Conservation (phyloP, 2,888 invertebrate species). For the Thecophora atra region DNA sequence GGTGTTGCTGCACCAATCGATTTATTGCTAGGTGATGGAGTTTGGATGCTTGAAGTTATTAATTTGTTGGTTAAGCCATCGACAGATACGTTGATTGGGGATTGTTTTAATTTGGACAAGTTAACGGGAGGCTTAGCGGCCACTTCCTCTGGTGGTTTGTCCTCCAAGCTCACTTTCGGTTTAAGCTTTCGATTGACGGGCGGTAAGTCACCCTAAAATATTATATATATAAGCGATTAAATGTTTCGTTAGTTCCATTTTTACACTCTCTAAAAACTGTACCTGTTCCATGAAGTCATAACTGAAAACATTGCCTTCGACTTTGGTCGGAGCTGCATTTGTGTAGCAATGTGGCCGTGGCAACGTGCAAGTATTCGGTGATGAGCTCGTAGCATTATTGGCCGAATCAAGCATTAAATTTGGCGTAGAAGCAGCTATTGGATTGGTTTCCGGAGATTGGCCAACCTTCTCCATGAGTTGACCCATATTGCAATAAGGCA, state of each 20-base stretch:
- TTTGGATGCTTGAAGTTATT: constrained; percentile 48
- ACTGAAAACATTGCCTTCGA: constrained; percentile 68
- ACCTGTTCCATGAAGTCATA: constrained; percentile 67
- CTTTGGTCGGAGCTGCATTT: constrained; percentile 68
- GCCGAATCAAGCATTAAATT: constrained; percentile 57
- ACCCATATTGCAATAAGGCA: constrained; percentile 64
- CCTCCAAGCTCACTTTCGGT: constrained; percentile 68
- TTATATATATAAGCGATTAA: background rate
- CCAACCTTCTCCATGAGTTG: constrained; percentile 57
- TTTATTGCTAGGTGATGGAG: constrained; percentile 35
- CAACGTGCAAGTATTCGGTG: constrained; percentile 54
- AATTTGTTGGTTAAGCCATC: constrained; percentile 53
- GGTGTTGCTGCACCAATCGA: background rate
- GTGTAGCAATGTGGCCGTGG: constrained; percentile 67
- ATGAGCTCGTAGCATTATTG: constrained; percentile 40
- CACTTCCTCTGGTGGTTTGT: constrained; percentile 58
- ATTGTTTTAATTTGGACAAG: constrained; percentile 18
- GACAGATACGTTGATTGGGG: constrained; percentile 36
- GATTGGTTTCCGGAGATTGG: constrained; percentile 59
- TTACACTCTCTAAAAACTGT: constrained; percentile 1
- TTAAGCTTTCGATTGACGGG: constrained; percentile 84
- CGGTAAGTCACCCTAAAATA: constrained; percentile 68
- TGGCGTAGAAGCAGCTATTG: constrained; percentile 63
- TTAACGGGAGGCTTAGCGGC: constrained; percentile 58
- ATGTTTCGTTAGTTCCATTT: background rate